Conservation (phyloP, 2,113 vertebrate genomes). For the Silurus asotus region DNA sequence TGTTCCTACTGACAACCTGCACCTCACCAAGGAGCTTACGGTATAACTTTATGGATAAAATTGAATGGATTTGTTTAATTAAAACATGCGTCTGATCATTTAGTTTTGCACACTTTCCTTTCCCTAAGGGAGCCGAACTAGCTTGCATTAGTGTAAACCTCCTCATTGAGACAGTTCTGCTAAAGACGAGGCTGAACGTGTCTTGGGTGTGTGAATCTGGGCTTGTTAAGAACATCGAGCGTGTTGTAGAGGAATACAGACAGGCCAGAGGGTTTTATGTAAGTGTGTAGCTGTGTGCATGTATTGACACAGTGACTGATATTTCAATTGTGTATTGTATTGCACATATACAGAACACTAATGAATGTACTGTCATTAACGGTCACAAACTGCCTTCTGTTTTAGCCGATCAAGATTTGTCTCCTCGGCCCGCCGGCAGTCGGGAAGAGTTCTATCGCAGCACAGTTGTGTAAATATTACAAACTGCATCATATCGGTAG, state of each 20-base stretch:
- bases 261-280: slow-evolving; percentile 79
- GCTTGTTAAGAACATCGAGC: slow-evolving; percentile 81
- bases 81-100: not conserved
- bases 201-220: slow-evolving; percentile 81
- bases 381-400: slow-evolving; percentile 6
- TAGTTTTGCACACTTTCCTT: not conserved
- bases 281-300: slow-evolving; percentile 53
- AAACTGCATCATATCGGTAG: slow-evolving; percentile 80
- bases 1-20: slow-evolving; percentile 74
- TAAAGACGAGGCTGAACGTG: slow-evolving; percentile 82
- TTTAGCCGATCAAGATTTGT: slow-evolving; percentile 83
- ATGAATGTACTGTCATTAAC: not conserved
- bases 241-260: slow-evolving; percentile 83
- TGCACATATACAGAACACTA: not conserved
- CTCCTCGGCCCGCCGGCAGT: slow-evolving; percentile 87
- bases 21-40: slow-evolving; percentile 75
- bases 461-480: slow-evolving; percentile 80
- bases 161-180: slow-evolving; percentile 71
- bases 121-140: slow-evolving; percentile 75
- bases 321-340: not conserved
- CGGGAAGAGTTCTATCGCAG: slow-evolving; percentile 83
- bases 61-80: not conserved
- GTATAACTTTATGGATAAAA: slow-evolving; percentile 58
- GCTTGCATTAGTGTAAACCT: slow-evolving; percentile 80
- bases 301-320: not conserved